Base-by-base conservation (phyloP, 2,888 invertebrate genomes). In the Sepiola atlantica region DNA sequence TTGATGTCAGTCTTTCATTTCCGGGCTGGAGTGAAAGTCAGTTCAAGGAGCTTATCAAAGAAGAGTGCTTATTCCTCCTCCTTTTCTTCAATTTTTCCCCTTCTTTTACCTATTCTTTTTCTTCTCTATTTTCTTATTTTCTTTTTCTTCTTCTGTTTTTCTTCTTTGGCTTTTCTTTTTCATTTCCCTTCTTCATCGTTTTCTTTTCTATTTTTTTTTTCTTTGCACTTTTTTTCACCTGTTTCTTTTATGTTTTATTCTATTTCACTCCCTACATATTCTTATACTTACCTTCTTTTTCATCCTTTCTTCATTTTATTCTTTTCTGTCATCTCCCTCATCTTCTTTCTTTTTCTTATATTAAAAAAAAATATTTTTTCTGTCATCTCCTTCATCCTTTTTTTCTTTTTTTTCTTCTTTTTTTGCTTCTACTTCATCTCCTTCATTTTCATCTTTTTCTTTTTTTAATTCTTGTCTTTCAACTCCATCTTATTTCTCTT, bases 141-240 rank as follows among this genome's bases (percentile, higher is more conserved):
- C 0, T 28, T 14, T 77, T 77, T n/a, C 14, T 77, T 14, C 18
- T n/a, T 77, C 12, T 77, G 1, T 28, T n/a, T 18, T 16, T 28
- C 28, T 28, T 0, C 28, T 6, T n/a, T n/a, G 14, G 28, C 1
- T 10, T n/a, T 12, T 10, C n/a, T 1, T 14, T n/a, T 0, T 10
- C 16, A 14, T 0, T 10, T 12, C 77, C n/a, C 14, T 0, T 0
- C 14, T 1, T 61, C 8, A 8, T 61, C 28, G 10, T 12, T 61
- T 28, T 4, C 28, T 14, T 28, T 24, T 28, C 28, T 28, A 10
- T 28, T 12, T n/a, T 77, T 14, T n/a, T n/a, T n/a, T 77, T 77
- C n/a, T 77, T n/a, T 14, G 28, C n/a, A 28, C n/a, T n/a, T n/a
- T 77, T n/a, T n/a, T 77, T 77, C 28, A 14, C n/a, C 77, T 77